Percentiles rank a stretch among this genome's conserved stretches.
phyloP scores from a whole-genome alignment of 2,888 invertebrate species.

The Ypsolopha scabrella region DNA sequence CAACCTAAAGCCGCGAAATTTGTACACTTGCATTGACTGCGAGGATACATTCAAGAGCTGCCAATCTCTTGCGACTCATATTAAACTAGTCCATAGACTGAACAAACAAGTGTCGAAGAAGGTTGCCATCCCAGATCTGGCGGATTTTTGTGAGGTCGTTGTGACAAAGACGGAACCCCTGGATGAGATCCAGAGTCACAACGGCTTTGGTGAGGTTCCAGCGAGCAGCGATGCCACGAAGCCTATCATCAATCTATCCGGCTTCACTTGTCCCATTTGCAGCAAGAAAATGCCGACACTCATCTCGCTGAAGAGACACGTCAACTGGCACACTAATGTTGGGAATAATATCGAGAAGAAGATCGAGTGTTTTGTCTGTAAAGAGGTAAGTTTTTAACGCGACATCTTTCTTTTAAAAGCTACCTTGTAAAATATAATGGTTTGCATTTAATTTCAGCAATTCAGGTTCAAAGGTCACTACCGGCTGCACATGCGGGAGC shows the following conservation, averaged over 20 bases:
- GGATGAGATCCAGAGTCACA: constrained; percentile 60
- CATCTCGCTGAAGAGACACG: constrained; percentile 52
- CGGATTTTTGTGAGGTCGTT: constrained; percentile 71
- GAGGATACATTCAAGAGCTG: constrained; percentile 50
- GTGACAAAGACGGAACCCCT: constrained; percentile 67
- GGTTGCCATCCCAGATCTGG: constrained; percentile 30
- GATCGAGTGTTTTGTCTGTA: constrained; percentile 53
- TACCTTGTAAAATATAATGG: neutral
- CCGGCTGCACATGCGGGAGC: constrained; percentile 55
- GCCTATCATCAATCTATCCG: constrained; percentile 36
- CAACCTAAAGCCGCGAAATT: constrained; percentile 52
- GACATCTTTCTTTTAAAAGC: neutral
- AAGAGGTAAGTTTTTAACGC: constrained; percentile 41
- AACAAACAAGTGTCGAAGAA: constrained; percentile 26
- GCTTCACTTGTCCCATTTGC: constrained; percentile 58
- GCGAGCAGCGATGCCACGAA: constrained; percentile 14
- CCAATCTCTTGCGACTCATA: constrained; percentile 47
- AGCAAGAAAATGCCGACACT: constrained; percentile 53
- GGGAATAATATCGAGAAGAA: constrained; percentile 46
- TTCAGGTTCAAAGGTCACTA: constrained; percentile 58
- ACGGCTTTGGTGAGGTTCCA: constrained; percentile 55
- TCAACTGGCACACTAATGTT: constrained; percentile 56
- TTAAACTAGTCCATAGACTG: constrained; percentile 49
- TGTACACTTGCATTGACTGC: constrained; percentile 59
- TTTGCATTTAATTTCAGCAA: constrained; percentile 28